Evolutionary conservation across 2,113 vertebrate species (phyloP), one percentile per base, ranked within the genome.

Genomic region (Clarias magur): DNA sequence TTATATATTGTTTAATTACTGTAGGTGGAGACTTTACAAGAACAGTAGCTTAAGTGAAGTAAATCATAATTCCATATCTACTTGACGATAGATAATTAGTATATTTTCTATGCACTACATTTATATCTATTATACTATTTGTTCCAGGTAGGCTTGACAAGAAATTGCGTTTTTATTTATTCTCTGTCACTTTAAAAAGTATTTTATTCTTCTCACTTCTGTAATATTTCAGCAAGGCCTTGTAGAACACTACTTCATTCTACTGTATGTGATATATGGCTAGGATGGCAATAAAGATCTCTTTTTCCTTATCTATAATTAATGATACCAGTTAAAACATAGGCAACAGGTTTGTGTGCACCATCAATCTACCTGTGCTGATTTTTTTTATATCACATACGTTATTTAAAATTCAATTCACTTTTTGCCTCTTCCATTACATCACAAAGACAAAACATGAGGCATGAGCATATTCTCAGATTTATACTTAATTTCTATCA

Each of bases 401-500:
- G 13, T 12, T 53, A 25, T 75, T 76, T 53, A 76, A 76, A 76
- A 76, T 63, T 4, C 57, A 59, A 4, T 59, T 59, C 13, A 56
- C 1, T 17, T 27, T 6, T 57, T 17, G n/a, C 30, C 8, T 80
- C 19, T 30, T 16, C 7, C 11, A n/a, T 27, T 56, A 54, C 19
- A 57, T 56, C 6, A 2, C 17, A 57, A 17, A 9, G 1, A 57
- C 56, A 30, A 63, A 82, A 82, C 17, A 16, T 53, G 21, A 38
- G 34, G 34, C 34, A 38, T 6, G 42, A 59, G 12, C 34, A 82
- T 42, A 15, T 82, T 34, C 38, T 59, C 17, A 38, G 56, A 60
- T 80, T 60, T 70, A 56, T 9, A 83, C 54, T 83, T 70, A 3
- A 34, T 48, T 56, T 83, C 63, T 62, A 62, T 19, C 78, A 80